Percentiles rank a stretch among this genome's conserved stretches.
These are phyloP conservation scores for Galerucella pusilla DNA, from an alignment of 2,888 invertebrate species.

Conservation along the genomic window DNA sequence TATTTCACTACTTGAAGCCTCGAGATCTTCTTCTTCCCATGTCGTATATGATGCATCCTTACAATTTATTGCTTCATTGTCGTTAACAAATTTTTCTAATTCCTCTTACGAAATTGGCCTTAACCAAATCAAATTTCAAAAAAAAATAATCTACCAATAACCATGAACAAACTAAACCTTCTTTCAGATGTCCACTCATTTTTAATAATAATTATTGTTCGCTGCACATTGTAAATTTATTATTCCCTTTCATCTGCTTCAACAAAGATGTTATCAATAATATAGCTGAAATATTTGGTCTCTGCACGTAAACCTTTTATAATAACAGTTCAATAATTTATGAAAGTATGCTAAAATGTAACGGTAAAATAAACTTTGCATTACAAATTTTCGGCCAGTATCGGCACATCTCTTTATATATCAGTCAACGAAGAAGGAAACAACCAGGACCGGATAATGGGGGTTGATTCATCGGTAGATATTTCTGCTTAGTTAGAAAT, in stretches of 20 bases:
- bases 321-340: conserved; percentile 29
- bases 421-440: conserved; percentile 30
- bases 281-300: conserved; percentile 28
- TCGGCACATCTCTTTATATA: conserved; percentile 28
- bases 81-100: no score
- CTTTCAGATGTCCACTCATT: neutral
- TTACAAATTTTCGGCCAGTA: conserved; percentile 40
- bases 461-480: no score
- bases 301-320: conserved; percentile 22
- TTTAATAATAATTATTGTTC: conserved; percentile 11
- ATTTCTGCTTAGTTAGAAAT: no score
- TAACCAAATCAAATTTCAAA: neutral
- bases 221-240: conserved; percentile 19
- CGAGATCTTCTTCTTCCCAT: no score
- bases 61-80: no score
- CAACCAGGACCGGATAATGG: conserved; percentile 5
- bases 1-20: no score
- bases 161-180: neutral
- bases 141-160: neutral
- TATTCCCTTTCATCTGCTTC: conserved; percentile 26
- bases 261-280: conserved; percentile 36
- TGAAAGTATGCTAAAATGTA: conserved; percentile 42
- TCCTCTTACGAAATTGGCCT: no score
- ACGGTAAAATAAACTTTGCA: conserved; percentile 40
- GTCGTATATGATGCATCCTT: no score